A percentile compares a stretch with the other conserved stretches of the same genome.
These are phyloP conservation scores for Micronisus gabar DNA, from an alignment of 2,113 vertebrate genomes.

Conservation along the genomic window DNA sequence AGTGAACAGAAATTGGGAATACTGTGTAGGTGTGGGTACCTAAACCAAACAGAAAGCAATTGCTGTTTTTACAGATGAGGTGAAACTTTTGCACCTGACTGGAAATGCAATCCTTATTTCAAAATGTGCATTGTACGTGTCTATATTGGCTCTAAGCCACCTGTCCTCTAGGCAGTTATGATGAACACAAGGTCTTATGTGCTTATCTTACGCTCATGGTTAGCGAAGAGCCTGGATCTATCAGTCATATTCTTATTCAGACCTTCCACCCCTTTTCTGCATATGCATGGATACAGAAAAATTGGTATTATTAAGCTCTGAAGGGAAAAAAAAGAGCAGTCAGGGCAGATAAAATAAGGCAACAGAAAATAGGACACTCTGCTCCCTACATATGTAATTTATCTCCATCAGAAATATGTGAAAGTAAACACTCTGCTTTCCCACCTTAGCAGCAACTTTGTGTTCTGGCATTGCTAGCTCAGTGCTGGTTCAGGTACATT, in stretches of 20 bases:
- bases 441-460: not conserved
- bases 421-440: not conserved
- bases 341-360: not conserved
- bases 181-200: not conserved
- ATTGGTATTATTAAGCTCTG: not conserved
- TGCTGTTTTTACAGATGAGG: not conserved
- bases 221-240: not conserved
- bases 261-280: not conserved
- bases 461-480: not conserved
- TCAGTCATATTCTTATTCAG: not conserved
- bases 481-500: not conserved
- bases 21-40: not conserved
- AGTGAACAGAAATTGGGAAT: not conserved
- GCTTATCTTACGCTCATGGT: not conserved
- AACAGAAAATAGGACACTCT: not conserved
- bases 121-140: not conserved
- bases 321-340: not conserved
- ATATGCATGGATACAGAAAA: not conserved
- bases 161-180: not conserved
- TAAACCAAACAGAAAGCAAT: not conserved
- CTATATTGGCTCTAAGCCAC: fast-evolving
- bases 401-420: conserved; percentile 21
- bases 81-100: not conserved
- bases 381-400: not conserved
- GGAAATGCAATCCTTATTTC: not conserved